phyloP scores from a whole-genome alignment of 2,888 invertebrate genomes.

The Brachylomia viminalis region DNA sequence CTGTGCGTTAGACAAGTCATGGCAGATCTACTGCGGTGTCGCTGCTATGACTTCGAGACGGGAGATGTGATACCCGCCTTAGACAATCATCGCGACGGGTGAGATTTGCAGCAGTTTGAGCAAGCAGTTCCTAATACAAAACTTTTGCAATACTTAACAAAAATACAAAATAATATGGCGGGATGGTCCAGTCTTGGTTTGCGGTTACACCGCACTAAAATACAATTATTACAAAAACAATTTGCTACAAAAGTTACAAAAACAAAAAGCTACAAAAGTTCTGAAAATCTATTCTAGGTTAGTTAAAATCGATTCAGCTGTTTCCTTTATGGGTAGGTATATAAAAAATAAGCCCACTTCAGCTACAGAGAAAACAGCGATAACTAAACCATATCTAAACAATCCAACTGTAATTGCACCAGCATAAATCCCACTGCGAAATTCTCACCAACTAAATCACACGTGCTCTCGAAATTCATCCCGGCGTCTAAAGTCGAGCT shows the following conservation, averaged over 20 bases:
- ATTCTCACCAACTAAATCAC: conserved; percentile 59
- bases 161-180: neutral
- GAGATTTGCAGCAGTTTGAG: neutral
- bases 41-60: no score
- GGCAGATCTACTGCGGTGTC: no score
- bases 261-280: neutral
- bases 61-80: no score
- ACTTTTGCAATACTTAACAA: neutral
- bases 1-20: no score
- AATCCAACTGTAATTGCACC: conserved; percentile 44
- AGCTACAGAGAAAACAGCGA: neutral
- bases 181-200: no score
- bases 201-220: neutral
- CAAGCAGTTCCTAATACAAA: no score
- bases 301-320: neutral
- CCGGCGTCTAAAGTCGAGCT: conserved; percentile 57
- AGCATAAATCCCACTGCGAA: conserved; percentile 44
- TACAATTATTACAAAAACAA: neutral
- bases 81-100: neutral
- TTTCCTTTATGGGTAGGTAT: neutral
- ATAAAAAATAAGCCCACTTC: neutral
- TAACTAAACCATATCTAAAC: conserved; percentile 33
- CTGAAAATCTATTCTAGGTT: neutral
- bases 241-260: no score
- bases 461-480: conserved; percentile 53